Percentiles rank a stretch among this genome's conserved stretches.
These are phyloP conservation scores for Sphaerodactylus townsendi DNA, from an alignment of 2,113 vertebrate genomes.

Conservation along the genomic window DNA sequence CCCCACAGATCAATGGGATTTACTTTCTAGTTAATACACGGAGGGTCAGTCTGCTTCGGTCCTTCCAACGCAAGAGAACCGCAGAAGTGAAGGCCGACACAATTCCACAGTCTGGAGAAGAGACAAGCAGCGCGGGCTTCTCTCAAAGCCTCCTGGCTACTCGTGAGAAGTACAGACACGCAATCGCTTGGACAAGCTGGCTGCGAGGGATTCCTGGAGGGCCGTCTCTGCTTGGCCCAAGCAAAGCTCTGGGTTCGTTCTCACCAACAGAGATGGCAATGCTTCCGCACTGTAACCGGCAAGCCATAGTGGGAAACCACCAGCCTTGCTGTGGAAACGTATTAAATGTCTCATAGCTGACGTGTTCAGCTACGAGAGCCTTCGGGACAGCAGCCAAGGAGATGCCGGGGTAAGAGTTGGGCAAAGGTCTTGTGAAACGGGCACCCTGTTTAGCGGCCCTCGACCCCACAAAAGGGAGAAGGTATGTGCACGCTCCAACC, in stretches of 20 bases:
- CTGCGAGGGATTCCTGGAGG: neutral
- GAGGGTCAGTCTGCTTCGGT: constrained; percentile 18
- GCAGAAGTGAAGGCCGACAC: constrained; percentile 57
- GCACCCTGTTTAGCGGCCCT: no score
- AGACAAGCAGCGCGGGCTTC: neutral
- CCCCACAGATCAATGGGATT: neutral
- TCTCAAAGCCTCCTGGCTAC: rapidly evolving
- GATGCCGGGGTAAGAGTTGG: neutral
- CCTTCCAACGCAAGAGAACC: constrained; percentile 34
- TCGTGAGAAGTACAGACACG: neutral
- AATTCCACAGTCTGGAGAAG: constrained; percentile 22
- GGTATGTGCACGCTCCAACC: neutral
- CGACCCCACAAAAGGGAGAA: neutral
- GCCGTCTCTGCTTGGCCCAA: rapidly evolving
- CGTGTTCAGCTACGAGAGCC: rapidly evolving
- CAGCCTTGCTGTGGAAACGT: constrained; percentile 19
- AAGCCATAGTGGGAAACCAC: neutral
- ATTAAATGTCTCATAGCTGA: no score
- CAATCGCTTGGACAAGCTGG: neutral
- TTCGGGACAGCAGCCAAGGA: neutral
- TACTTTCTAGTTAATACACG: neutral
- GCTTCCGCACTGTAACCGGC: neutral
- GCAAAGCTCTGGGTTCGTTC: rapidly evolving
- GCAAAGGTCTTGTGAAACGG: neutral
- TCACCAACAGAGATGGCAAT: rapidly evolving